These are phyloP conservation scores for Cranoglanis bouderius DNA, from an alignment of 2,113 vertebrate species.

Conservation along the genomic window DNA sequence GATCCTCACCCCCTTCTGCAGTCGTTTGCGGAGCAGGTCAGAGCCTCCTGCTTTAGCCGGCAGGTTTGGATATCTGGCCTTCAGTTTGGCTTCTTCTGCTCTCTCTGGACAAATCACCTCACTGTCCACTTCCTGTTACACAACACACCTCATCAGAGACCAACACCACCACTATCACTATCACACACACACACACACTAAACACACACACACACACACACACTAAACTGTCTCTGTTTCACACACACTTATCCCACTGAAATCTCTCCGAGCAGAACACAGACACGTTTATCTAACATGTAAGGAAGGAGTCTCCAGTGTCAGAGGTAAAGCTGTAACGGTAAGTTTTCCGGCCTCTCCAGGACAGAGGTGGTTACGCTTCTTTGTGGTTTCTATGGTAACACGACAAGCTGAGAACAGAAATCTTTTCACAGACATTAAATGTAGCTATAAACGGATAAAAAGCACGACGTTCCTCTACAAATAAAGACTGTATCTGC, in stretches of 20 bases:
- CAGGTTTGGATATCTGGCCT: slow-evolving; percentile 92
- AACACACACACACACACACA: not conserved
- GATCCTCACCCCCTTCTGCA: slow-evolving; percentile 92
- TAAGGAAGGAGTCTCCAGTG: not conserved
- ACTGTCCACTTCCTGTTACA: slow-evolving; percentile 83
- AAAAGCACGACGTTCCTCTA: not conserved
- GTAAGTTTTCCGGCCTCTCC: too few species aligned
- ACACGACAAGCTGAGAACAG: not conserved
- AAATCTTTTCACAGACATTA: not conserved
- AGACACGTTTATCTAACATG: not conserved
- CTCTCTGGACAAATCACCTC: slow-evolving; percentile 92
- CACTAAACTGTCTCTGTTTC: not conserved
- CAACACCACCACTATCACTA: not conserved
- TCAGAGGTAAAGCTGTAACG: not conserved
- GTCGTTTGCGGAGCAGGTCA: slow-evolving; percentile 93
- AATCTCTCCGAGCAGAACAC: not conserved
- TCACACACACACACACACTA: not conserved
- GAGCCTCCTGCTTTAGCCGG: slow-evolving; percentile 94
- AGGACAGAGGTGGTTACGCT: not conserved
- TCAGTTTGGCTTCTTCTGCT: slow-evolving; percentile 94
- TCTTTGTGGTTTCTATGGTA: not conserved
- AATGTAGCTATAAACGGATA: not conserved
- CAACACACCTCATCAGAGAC: slow-evolving; percentile 51
- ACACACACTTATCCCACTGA: not conserved
- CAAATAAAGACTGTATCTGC: not conserved